These are phyloP conservation scores for Anastrepha obliqua DNA, from an alignment of 1,140 invertebrate genomes.

Conservation along the genomic window DNA sequence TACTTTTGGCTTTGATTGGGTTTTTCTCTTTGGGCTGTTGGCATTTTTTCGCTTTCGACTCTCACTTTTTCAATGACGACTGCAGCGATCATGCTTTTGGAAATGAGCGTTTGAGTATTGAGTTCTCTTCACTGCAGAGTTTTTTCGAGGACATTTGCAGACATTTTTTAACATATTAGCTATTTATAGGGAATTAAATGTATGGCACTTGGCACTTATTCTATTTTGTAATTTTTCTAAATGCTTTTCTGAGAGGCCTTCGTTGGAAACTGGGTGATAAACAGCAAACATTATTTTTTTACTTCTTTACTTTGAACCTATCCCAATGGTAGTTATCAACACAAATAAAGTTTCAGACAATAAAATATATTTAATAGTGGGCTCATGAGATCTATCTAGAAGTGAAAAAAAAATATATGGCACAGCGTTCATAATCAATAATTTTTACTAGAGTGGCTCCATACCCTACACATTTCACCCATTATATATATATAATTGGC, in stretches of 20 bases:
- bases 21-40: neutral
- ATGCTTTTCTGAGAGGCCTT: neutral
- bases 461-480: no score
- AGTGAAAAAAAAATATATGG: no score
- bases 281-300: no score
- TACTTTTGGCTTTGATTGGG: neutral
- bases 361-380: no score
- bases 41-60: neutral
- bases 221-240: no score
- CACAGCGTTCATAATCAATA: no score
- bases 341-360: neutral
- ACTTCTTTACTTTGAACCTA: neutral
- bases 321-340: slow-evolving; percentile 4
- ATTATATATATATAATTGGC: no score
- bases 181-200: no score
- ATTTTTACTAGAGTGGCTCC: no score
- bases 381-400: no score
- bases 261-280: neutral
- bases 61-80: neutral
- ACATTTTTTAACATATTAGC: no score
- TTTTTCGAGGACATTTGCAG: neutral
- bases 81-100: neutral
- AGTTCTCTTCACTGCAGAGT: neutral
- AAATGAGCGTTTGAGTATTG: neutral
- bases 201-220: no score